Evolutionary conservation across 1,140 invertebrate species (phyloP).

Genomic region (Drosophila ironensis): DNA sequence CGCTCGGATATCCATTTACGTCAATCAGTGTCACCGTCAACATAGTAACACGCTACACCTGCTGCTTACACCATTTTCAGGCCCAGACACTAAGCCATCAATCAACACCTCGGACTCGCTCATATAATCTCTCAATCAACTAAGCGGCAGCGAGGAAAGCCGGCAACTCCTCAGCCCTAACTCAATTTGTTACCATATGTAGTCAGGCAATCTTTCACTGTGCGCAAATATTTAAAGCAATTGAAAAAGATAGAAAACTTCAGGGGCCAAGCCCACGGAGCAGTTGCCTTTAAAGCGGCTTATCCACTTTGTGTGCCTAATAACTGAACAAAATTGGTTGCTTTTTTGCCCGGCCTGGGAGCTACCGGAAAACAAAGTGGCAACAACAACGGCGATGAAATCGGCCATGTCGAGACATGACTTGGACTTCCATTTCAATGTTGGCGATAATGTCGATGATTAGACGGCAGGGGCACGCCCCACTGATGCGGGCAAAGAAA

Average conservation of each 20-base stretch:
- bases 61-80: not conserved
- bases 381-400: constrained; percentile 12
- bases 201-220: constrained; percentile 48
- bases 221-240: constrained; percentile 51
- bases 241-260: constrained; percentile 19
- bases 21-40: not conserved
- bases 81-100: constrained; percentile 22
- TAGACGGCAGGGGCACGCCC: constrained; percentile 69
- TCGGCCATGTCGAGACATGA: constrained; percentile 49
- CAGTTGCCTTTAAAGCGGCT: constrained; percentile 24
- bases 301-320: constrained; percentile 10
- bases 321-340: constrained; percentile 38
- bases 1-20: no score
- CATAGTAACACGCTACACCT: not conserved
- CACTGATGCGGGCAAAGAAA: constrained; percentile 42
- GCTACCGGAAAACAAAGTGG: constrained; percentile 45
- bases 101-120: constrained; percentile 10
- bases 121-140: constrained; percentile 42
- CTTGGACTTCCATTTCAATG: constrained; percentile 69
- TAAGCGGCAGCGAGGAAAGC: constrained; percentile 6
- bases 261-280: constrained; percentile 13
- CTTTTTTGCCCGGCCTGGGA: constrained; percentile 17
- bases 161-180: constrained; percentile 7
- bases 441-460: constrained; percentile 73
- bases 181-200: constrained; percentile 9